Base-by-base conservation (phyloP, 2,113 vertebrate species). In the Regulus satrapa region DNA sequence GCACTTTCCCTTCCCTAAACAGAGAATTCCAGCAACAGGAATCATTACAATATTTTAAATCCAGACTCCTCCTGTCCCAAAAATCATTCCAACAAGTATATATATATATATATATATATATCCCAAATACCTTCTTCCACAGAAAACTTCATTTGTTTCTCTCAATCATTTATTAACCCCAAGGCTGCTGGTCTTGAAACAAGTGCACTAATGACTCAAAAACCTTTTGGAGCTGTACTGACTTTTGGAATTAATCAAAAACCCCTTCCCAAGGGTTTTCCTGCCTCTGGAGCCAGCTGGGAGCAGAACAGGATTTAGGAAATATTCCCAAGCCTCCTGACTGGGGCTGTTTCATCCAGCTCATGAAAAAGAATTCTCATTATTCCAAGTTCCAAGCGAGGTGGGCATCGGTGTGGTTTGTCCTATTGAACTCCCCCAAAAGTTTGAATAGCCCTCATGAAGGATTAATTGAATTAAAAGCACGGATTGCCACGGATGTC, bases 301-400 rank as follows among this genome's bases (percentile, higher is more conserved):
- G 29, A 82, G 64, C 71, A 74, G 21, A 29, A 6, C 2, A 10
- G 59, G 7, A 64, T 14, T 64, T 6, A 12, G 16, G 15, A 18
- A 36, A 16, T 19, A 23, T 28, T 95, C 56, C 34, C 48, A 8
- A 8, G 20, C 51, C 63, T 64, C 74, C 48, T 56, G 59, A 79
- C 23, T 36, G 48, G 2, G 41, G n/a, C 25, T 40, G 20, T 54
- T 66, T 43, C 31, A 68, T 34, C 41, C 80, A 81, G 21, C 14
- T 71, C 36, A 26, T 18, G 13, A 31, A 34, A 46, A 38, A 51
- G 5, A n/a, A n/a, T n/a, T n/a, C n/a, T n/a, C n/a, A n/a, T n/a
- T n/a, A n/a, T n/a, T n/a, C n/a, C n/a, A n/a, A n/a, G 31, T 16
- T 29, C 58, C 10, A 36, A 54, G 17, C 0, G 0, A 75, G 43